phyloP scores from a whole-genome alignment of 2,888 invertebrate genomes.

The Acleris emargana region DNA sequence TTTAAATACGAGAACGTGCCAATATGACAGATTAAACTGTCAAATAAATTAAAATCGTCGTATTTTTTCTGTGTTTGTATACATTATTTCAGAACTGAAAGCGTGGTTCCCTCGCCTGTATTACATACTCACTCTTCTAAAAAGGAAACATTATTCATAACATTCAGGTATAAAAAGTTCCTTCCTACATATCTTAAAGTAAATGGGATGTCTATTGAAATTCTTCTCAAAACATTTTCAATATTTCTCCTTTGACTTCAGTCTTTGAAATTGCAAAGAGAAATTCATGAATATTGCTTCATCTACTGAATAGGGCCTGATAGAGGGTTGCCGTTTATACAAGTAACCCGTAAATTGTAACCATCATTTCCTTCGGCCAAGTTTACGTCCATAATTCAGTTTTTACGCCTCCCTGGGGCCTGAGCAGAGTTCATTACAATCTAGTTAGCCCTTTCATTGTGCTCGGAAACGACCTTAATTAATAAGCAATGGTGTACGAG shows the following conservation, averaged over 20 bases:
- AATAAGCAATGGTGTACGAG: slow-evolving; percentile 13
- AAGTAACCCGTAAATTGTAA: slow-evolving; percentile 37
- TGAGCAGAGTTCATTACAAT: slow-evolving; percentile 49
- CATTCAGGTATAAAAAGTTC: too few species aligned
- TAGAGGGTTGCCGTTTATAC: slow-evolving; percentile 19
- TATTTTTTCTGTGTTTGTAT: not conserved
- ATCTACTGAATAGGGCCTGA: slow-evolving; percentile 1
- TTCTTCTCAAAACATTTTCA: slow-evolving; percentile 4
- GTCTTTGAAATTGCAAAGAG: slow-evolving; percentile 8
- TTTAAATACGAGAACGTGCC: not conserved
- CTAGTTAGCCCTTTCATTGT: slow-evolving; percentile 41
- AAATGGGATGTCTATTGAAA: slow-evolving; percentile 6
- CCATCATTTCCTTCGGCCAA: slow-evolving; percentile 34
- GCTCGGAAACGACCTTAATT: slow-evolving; percentile 42
- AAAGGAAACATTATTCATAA: too few species aligned
- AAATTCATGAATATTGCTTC: slow-evolving; percentile 10
- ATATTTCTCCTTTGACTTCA: slow-evolving; percentile 7
- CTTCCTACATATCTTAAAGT: not conserved
- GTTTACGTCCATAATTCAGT: slow-evolving; percentile 43
- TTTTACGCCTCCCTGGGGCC: slow-evolving; percentile 46
- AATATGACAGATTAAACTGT: not conserved
- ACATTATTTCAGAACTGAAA: not conserved
- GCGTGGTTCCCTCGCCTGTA: too few species aligned
- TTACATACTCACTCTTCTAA: not conserved
- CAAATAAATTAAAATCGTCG: not conserved